These are phyloP conservation scores for Lochmaea crataegi DNA, from an alignment of 2,888 invertebrate genomes.

Conservation along the genomic window DNA sequence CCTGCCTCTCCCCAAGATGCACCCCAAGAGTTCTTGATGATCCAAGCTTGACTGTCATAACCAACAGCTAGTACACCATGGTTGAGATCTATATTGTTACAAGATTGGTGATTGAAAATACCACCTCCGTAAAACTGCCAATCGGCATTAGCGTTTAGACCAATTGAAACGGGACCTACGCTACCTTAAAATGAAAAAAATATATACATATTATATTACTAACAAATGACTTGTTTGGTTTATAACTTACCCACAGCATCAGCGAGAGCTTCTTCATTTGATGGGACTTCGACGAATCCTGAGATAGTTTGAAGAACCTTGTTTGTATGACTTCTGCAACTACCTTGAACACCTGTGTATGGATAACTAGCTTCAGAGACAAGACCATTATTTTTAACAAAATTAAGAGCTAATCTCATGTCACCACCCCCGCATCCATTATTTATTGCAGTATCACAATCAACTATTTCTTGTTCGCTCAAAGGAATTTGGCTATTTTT, in stretches of 20 bases:
- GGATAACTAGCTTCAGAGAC: constrained; percentile 87
- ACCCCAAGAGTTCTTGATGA: constrained; percentile 76
- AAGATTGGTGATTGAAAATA: constrained; percentile 83
- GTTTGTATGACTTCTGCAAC: constrained; percentile 31
- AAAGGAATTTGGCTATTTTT: constrained; percentile 80
- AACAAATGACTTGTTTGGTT: neutral
- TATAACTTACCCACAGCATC: constrained; percentile 13
- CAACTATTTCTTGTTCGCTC: constrained; percentile 84
- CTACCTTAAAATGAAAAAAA: constrained; percentile 68
- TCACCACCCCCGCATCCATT: constrained; percentile 86
- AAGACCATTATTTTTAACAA: constrained; percentile 82
- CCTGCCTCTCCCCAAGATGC: constrained; percentile 53
- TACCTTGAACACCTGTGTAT: constrained; percentile 65
- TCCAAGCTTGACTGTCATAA: constrained; percentile 75
- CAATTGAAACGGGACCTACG: constrained; percentile 84
- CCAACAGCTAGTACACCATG: constrained; percentile 85
- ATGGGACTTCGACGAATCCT: neutral
- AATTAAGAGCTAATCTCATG: constrained; percentile 82
- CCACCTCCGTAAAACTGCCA: constrained; percentile 86
- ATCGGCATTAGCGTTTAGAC: constrained; percentile 78
- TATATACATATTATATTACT: too few species aligned
- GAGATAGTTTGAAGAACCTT: neutral
- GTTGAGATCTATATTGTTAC: constrained; percentile 71
- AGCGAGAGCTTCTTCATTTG: constrained; percentile 7
- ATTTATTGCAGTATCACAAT: constrained; percentile 79